Percentiles rank a stretch among this genome's conserved stretches.
Conservation (phyloP, 1,140 invertebrate species). For the Drosophila nannoptera region DNA sequence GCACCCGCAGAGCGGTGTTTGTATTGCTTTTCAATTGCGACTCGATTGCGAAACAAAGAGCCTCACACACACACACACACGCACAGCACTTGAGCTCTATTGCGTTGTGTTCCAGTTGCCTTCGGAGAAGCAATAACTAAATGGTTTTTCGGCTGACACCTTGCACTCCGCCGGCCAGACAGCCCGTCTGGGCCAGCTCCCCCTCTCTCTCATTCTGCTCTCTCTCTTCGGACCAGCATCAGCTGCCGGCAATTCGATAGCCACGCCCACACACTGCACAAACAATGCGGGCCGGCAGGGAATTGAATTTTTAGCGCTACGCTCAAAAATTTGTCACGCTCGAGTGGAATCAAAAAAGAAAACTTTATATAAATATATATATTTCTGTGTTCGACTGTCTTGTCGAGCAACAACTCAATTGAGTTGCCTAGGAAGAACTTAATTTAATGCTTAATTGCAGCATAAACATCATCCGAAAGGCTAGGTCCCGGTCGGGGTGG, state of each 20-base stretch:
- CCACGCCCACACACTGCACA: conserved; percentile 11
- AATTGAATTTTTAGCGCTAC: conserved; percentile 31
- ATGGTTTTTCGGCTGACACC: conserved; percentile 43
- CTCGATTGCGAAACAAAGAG: conserved; percentile 70
- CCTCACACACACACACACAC: conserved; percentile 4
- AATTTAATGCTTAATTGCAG: conserved; percentile 70
- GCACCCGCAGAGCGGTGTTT: conserved; percentile 71
- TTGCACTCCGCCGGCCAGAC: conserved; percentile 26
- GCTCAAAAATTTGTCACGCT: conserved; percentile 60
- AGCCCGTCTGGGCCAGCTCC: conserved; percentile 11
- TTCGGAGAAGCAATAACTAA: conserved; percentile 69
- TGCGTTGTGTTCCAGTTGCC: conserved; percentile 52
- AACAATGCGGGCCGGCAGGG: conserved; percentile 50
- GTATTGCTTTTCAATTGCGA: conserved; percentile 75
- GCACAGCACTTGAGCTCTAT: conserved; percentile 25
- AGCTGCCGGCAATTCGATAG: conserved; percentile 12
- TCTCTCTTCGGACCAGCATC: background rate
- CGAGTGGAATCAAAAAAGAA: conserved; percentile 52
- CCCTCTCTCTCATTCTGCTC: background rate
- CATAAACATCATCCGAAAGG: conserved; percentile 23
- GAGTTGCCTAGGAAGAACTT: conserved; percentile 62
- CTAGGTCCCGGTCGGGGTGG: background rate
- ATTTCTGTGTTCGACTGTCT: too few relatives aligned
- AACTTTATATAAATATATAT: conserved; percentile 17
- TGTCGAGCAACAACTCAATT: conserved; percentile 64